A percentile compares a stretch with the other conserved stretches of the same genome.
Conservation (phyloP, 1,140 invertebrate genomes). For the Triops cancriformis region DNA sequence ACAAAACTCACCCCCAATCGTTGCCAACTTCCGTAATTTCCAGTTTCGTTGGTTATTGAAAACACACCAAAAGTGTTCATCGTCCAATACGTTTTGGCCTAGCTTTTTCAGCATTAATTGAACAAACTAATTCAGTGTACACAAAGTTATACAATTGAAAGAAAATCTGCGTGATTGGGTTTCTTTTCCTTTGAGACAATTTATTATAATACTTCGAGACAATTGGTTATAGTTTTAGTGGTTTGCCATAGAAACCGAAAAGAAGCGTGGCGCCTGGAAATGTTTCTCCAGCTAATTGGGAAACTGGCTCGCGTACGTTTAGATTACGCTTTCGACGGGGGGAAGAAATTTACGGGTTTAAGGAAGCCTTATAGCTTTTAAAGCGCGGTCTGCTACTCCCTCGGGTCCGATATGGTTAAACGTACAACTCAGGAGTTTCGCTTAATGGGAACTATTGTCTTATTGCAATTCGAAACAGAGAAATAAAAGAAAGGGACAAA, state of each 20-base stretch:
- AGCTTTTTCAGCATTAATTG: too few relatives aligned
- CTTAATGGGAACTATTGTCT: neutral
- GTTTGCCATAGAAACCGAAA: neutral
- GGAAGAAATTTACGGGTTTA: neutral
- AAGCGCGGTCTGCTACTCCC: neutral
- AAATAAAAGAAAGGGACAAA: neutral
- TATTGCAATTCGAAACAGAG: neutral
- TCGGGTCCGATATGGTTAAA: neutral
- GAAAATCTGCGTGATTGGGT: too few relatives aligned
- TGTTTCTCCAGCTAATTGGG: neutral
- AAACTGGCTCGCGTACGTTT: neutral
- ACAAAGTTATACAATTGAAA: too few relatives aligned
- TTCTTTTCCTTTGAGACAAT: too few relatives aligned
- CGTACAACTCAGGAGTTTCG: neutral
- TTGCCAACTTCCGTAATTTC: too few relatives aligned
- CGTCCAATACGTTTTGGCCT: too few relatives aligned
- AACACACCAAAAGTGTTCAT: too few relatives aligned
- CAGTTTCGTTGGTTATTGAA: too few relatives aligned
- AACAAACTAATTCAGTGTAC: too few relatives aligned
- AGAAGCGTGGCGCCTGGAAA: neutral
- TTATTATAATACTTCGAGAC: too few relatives aligned
- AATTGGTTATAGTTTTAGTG: too few relatives aligned
- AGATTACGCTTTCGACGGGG: neutral
- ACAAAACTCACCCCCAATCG: too few relatives aligned
- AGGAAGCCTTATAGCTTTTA: neutral